Evolutionary conservation across 2,888 invertebrate species (phyloP), one percentile per base, ranked within the genome.

Genomic region (Conus canariensis): DNA sequence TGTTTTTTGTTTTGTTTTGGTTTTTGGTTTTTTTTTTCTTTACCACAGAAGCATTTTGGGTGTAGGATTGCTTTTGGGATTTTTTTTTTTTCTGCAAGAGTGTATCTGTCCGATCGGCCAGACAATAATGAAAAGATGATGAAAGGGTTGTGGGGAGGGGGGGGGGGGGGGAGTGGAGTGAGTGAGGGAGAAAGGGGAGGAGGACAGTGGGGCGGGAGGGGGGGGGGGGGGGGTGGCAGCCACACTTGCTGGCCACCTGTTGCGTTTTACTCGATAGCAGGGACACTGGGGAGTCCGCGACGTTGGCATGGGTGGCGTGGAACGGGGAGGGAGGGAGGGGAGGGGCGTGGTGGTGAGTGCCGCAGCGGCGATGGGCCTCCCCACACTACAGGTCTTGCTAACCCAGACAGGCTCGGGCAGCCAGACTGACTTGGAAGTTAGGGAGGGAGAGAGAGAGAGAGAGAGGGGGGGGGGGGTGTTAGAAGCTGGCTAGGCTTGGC

Each of bases 351-450:
- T n/a, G 19, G 60, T 16, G 10, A 16, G 77, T 14, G 77, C 22
- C 10, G 8, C 9, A 30, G 77, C 30, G 25, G 77, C 30, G 77
- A 80, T 80, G 77, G 82, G 82, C 82, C 56, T 12, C 30, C 8
- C 22, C 2, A 22, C 19, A 22, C 19, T 7, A 82, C 64, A 85
- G 85, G 85, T 85, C 85, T 85, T 64, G 25, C 25, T 85, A 85
- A 85, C 85, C 85, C 85, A 85, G 85, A 85, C 85, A 85, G 59
- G 85, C 85, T 85, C 85, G 16, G 64, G 45, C 85, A 6, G 30
- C 64, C 85, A 85, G 85, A n/a, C 64, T 5, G 60, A 64, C 64
- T 64, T 64, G 64, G 64, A 64, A 64, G 64, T 64, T 64, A 64
- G 85, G 60, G 85, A 85, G 16, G 83, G 83, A 56, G 83, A 60